Conservation (phyloP, 2,113 vertebrate genomes). For the Brachionichthys hirsutus region DNA sequence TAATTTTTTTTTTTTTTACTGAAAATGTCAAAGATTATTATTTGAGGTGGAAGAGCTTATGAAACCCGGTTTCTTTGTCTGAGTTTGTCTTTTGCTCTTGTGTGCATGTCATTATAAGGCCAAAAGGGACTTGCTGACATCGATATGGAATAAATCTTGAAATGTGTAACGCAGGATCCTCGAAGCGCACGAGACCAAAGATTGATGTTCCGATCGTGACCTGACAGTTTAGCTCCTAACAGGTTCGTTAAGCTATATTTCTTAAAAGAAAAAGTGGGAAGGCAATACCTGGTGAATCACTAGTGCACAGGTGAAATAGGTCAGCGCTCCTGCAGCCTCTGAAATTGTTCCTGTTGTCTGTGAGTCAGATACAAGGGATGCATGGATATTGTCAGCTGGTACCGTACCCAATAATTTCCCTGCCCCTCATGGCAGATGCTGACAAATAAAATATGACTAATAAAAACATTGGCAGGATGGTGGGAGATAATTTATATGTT, state of each 20-base stretch:
- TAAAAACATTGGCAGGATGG: not conserved
- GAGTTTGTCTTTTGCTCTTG: not conserved
- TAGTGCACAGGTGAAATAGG: too few relatives aligned
- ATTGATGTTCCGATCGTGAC: constrained; percentile 1
- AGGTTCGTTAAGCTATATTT: too few relatives aligned
- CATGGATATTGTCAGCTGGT: too few relatives aligned
- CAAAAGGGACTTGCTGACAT: constrained; percentile 25
- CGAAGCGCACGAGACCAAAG: not conserved
- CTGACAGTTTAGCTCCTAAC: too few relatives aligned
- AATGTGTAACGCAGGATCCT: constrained; percentile 29
- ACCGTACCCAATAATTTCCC: too few relatives aligned
- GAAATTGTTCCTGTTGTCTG: too few relatives aligned
- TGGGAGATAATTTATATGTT: too few relatives aligned
- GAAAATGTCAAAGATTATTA: not conserved
- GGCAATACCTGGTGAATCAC: too few relatives aligned
- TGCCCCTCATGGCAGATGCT: too few relatives aligned
- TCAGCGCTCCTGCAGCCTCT: too few relatives aligned
- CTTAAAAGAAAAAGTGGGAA: too few relatives aligned
- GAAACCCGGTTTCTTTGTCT: constrained; percentile 2
- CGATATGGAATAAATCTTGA: constrained; percentile 38
- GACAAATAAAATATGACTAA: not conserved
- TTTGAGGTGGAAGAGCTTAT: not conserved
- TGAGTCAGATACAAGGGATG: too few relatives aligned
- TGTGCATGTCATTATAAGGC: constrained; percentile 3
- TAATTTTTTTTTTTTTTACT: not conserved